Percentiles rank a stretch among this genome's conserved stretches.
phyloP scores from a whole-genome alignment of 2,113 vertebrate genomes.

The Otis tarda region DNA sequence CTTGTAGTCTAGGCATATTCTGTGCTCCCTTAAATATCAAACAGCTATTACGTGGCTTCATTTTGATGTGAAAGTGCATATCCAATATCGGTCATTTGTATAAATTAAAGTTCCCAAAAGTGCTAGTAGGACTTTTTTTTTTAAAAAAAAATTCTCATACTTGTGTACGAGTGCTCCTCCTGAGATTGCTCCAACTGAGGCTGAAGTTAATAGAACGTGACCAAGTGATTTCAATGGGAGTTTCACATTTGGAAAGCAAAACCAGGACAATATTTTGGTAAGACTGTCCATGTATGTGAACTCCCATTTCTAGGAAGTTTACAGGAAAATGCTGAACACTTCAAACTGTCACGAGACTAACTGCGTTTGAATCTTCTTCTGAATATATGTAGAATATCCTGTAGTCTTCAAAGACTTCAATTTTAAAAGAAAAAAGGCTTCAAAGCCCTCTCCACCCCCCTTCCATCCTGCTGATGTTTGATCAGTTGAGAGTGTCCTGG shows the following conservation, averaged over 20 bases:
- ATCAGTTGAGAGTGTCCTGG: neutral
- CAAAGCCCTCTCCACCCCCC: neutral
- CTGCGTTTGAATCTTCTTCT: neutral
- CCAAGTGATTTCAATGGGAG: neutral
- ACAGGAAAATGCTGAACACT: neutral
- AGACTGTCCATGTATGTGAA: neutral
- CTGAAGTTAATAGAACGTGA: neutral
- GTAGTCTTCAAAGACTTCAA: neutral
- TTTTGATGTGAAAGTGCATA: neutral
- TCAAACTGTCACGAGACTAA: neutral
- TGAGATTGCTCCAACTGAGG: neutral
- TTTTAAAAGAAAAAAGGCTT: neutral
- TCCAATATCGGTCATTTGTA: neutral
- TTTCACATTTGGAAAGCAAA: constrained; percentile 5
- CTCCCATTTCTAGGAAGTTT: neutral
- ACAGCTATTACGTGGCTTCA: neutral
- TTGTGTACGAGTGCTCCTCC: neutral
- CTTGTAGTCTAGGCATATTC: neutral
- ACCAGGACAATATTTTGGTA: neutral
- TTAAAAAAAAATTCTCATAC: neutral
- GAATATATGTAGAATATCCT: neutral
- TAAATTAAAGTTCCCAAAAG: neutral
- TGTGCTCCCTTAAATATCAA: neutral
- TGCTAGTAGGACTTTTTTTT: neutral
- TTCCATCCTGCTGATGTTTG: neutral